phyloP scores from a whole-genome alignment of 2,888 invertebrate genomes.

The Nasonia oneida region DNA sequence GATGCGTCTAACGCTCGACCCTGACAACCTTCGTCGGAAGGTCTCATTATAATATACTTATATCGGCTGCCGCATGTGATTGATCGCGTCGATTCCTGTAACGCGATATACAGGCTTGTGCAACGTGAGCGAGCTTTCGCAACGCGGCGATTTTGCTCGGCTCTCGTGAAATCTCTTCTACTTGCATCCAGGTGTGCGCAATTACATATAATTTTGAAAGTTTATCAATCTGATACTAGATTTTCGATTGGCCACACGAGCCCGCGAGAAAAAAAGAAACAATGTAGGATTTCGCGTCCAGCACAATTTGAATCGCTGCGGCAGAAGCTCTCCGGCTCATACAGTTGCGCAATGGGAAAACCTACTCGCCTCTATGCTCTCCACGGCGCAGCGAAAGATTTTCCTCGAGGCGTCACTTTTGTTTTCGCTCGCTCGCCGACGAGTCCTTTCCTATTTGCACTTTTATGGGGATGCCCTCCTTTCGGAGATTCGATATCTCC shows the following conservation, averaged over 20 bases:
- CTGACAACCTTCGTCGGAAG: slow-evolving; percentile 11
- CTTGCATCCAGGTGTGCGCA: background rate
- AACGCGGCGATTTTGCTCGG: slow-evolving; percentile 39
- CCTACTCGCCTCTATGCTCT: background rate
- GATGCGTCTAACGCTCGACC: background rate
- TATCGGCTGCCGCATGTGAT: background rate
- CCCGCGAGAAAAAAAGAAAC: background rate
- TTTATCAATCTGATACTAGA: background rate
- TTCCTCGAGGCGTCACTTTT: slow-evolving; percentile 21
- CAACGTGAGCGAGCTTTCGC: slow-evolving; percentile 25
- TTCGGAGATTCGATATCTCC: slow-evolving; percentile 36
- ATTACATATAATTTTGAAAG: background rate
- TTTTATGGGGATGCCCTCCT: slow-evolving; percentile 55
- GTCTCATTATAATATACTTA: background rate
- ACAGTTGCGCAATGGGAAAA: background rate
- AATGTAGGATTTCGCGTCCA: background rate
- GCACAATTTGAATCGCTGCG: slow-evolving; percentile 35
- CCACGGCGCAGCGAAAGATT: background rate
- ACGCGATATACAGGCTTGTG: background rate
- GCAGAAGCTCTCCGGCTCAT: background rate
- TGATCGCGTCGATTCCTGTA: background rate
- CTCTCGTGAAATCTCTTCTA: slow-evolving; percentile 18
- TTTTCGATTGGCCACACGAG: background rate
- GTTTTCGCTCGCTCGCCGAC: background rate
- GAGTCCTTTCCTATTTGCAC: slow-evolving; percentile 11